These are phyloP conservation scores for Cyaniris semiargus DNA, from an alignment of 2,888 invertebrate genomes.

Conservation along the genomic window DNA sequence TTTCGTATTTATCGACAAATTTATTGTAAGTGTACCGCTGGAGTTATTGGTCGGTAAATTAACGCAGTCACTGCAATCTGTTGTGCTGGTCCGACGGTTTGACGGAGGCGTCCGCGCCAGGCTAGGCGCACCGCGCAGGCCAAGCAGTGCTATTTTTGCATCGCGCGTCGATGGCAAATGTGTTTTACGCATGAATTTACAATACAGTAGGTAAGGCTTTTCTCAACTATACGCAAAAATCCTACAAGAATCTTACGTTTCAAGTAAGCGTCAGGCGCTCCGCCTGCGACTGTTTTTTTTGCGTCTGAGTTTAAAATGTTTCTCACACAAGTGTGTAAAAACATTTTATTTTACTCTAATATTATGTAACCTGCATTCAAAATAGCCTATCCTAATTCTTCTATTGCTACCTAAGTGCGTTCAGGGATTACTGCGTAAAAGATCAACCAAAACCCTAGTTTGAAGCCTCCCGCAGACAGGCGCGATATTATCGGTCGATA, in stretches of 20 bases:
- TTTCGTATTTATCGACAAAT: background rate
- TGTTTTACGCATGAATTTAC: background rate
- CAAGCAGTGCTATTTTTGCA: background rate
- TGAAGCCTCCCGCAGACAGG: too few relatives aligned
- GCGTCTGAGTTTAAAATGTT: background rate
- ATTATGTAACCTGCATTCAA: too few relatives aligned
- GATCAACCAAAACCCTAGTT: too few relatives aligned
- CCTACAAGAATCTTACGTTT: background rate
- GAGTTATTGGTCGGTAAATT: slow-evolving; percentile 10
- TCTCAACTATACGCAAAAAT: background rate
- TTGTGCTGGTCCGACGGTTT: background rate
- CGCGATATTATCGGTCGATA: too few relatives aligned
- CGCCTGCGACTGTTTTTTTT: too few relatives aligned
- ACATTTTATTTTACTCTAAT: too few relatives aligned
- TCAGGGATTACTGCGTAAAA: too few relatives aligned
- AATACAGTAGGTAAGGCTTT: background rate
- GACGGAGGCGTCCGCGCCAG: slow-evolving; percentile 1
- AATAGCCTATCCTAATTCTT: too few relatives aligned
- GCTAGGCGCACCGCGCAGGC: background rate
- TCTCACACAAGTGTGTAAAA: too few relatives aligned
- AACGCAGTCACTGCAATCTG: background rate
- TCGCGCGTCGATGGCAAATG: background rate
- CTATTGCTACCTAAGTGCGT: too few relatives aligned
- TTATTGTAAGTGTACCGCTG: slow-evolving; percentile 3
- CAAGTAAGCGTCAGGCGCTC: too few relatives aligned